phyloP scores from a whole-genome alignment of 2,888 invertebrate genomes.

The Hirtodrosophila duncani region DNA sequence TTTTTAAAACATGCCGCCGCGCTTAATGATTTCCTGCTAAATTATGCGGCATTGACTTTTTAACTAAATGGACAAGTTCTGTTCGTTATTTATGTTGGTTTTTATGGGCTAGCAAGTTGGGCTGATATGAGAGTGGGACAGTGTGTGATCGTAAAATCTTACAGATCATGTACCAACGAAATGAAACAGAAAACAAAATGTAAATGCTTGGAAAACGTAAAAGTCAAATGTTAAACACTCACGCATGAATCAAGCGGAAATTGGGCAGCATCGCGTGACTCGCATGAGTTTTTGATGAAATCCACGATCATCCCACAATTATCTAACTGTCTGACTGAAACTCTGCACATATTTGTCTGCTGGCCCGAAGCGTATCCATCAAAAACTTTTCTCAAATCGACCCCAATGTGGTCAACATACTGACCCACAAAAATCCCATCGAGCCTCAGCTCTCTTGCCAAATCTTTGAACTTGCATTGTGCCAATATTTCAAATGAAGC shows the following conservation, averaged over 20 bases:
- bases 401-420: slow-evolving; percentile 33
- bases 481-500: no score
- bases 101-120: not conserved
- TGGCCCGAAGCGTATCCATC: no score
- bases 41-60: slow-evolving; percentile 60
- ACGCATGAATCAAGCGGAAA: slow-evolving; percentile 39
- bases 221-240: slow-evolving; percentile 31
- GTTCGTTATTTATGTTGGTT: slow-evolving; percentile 4
- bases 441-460: no score
- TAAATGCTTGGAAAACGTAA: slow-evolving; percentile 20
- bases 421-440: slow-evolving; percentile 44
- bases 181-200: slow-evolving; percentile 7
- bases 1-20: slow-evolving; percentile 49
- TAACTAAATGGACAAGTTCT: slow-evolving; percentile 41
- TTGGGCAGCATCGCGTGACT: no score
- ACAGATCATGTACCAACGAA: slow-evolving; percentile 3
- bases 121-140: slow-evolving; percentile 23
- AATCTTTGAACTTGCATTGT: no score
- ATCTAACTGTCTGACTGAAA: no score
- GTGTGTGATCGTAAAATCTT: slow-evolving; percentile 32
- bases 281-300: no score
- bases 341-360: no score
- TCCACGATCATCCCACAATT: no score
- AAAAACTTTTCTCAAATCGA: no score
- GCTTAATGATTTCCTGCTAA: slow-evolving; percentile 67